Conservation (phyloP, 2,888 invertebrate species). For the Eurytoma adleriae region DNA sequence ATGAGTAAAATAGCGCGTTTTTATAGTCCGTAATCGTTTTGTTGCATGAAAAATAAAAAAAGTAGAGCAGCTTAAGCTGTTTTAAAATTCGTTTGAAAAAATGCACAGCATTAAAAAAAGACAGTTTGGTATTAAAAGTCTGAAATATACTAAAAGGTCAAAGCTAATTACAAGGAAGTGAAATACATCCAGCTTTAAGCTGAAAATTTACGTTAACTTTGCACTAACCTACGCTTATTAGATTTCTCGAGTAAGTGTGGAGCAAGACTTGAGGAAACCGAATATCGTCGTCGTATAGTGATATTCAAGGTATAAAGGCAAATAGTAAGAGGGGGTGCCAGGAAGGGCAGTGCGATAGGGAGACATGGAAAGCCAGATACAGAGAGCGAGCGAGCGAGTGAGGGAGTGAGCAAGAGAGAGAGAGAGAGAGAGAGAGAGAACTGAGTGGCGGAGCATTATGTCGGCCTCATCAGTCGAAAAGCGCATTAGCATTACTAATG, state of each 20-base stretch:
- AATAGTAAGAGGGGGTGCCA: conserved; percentile 14
- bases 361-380: not conserved
- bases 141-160: too few species aligned
- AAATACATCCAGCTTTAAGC: conserved; percentile 10
- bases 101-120: too few species aligned
- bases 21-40: too few species aligned
- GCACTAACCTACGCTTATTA: conserved; percentile 34
- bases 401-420: too few species aligned
- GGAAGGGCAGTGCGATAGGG: not conserved
- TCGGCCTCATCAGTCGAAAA: conserved; percentile 72
- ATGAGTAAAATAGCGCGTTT: too few species aligned
- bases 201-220: conserved; percentile 49
- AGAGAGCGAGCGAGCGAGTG: conserved; percentile 25
- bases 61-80: too few species aligned
- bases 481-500: conserved; percentile 75
- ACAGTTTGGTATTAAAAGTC: too few species aligned
- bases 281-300: not conserved
- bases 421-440: conserved; percentile 15
- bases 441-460: conserved; percentile 28
- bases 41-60: too few species aligned
- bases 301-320: conserved; percentile 28
- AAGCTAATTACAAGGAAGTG: conserved; percentile 55
- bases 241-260: conserved; percentile 23
- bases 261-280: not conserved
- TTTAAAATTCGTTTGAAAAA: too few species aligned